These are phyloP conservation scores for Crocodylus rhombifer DNA, from an alignment of 2,797 vertebrate genomes.

Conservation along the genomic window DNA sequence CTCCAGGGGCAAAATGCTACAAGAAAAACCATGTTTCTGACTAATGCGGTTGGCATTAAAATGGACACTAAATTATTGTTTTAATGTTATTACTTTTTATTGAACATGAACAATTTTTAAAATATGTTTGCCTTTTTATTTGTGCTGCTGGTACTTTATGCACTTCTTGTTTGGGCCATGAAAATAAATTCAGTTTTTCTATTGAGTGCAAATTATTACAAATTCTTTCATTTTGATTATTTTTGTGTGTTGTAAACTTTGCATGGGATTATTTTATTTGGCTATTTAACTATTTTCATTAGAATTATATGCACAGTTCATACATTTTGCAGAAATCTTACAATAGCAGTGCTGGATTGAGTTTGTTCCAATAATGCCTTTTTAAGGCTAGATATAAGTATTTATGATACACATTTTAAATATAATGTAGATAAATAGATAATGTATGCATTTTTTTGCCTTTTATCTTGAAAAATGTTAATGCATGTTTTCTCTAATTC, in stretches of 20 bases:
- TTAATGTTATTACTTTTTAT: background rate
- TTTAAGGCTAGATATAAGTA: background rate
- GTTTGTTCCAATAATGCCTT: background rate
- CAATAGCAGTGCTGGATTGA: background rate
- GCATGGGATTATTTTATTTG: background rate
- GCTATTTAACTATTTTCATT: background rate
- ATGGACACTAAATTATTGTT: background rate
- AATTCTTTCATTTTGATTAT: background rate
- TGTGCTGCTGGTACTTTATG: background rate
- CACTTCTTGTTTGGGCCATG: background rate
- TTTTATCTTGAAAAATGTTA: background rate
- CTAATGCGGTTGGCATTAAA: background rate
- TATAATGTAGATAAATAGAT: background rate
- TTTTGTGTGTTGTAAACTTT: background rate
- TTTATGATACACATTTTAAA: background rate
- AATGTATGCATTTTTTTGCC: background rate
- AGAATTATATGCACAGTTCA: background rate
- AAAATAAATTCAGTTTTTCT: background rate
- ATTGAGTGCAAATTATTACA: background rate
- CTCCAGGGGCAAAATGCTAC: background rate
- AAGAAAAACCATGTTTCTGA: background rate
- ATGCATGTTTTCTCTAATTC: background rate
- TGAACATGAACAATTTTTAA: background rate
- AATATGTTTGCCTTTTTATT: accelerated
- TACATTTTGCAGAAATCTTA: background rate